Percentiles rank a stretch among this genome's conserved stretches.
Evolutionary conservation across 2,888 invertebrate genomes (phyloP).

Genomic region (Andrena hattorfiana): DNA sequence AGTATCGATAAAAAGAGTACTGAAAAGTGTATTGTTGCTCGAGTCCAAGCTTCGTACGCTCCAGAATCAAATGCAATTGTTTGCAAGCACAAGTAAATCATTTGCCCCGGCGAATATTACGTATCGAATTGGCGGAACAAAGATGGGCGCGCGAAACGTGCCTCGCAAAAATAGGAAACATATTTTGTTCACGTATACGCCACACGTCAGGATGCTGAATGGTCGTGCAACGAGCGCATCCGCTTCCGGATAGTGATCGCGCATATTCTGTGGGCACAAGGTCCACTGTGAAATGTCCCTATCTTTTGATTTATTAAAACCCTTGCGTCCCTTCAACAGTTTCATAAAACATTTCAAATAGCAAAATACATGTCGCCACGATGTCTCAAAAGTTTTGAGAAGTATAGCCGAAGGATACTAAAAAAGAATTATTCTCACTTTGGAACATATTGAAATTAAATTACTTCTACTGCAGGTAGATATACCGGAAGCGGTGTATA

Average conservation of each 20-base stretch:
- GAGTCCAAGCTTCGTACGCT: background rate
- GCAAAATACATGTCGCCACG: background rate
- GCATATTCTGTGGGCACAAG: conserved; percentile 28
- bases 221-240: conserved; percentile 37
- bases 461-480: background rate
- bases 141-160: conserved; percentile 1
- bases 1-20: too few relatives aligned
- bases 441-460: background rate
- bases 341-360: background rate
- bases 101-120: background rate
- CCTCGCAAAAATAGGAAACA: conserved; percentile 11
- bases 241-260: conserved; percentile 43
- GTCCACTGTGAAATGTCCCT: conserved; percentile 21
- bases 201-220: conserved; percentile 24
- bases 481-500: background rate
- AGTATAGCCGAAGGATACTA: background rate
- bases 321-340: background rate
- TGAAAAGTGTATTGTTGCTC: background rate
- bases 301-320: conserved; percentile 33
- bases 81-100: background rate
- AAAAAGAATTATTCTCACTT: background rate
- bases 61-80: background rate
- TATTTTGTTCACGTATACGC: conserved; percentile 38
- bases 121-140: background rate
- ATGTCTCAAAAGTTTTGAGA: background rate